These are phyloP conservation scores for Drosophila ezoana DNA, from an alignment of 2,888 invertebrate genomes.

Conservation along the genomic window DNA sequence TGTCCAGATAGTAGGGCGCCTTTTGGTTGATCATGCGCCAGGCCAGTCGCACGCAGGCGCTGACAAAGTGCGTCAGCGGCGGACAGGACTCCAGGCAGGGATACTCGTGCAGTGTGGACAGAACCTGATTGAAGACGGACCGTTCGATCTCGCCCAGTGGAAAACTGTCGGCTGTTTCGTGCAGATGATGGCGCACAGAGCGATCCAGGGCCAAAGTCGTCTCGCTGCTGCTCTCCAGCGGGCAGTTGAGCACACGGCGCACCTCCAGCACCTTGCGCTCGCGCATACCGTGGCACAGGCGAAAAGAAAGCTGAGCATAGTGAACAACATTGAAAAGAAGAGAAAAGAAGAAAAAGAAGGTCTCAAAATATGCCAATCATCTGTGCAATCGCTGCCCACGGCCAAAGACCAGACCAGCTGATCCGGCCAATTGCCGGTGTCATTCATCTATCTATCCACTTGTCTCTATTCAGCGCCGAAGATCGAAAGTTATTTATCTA, in stretches of 20 bases:
- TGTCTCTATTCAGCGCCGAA: constrained; percentile 30
- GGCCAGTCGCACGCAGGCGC: constrained; percentile 93
- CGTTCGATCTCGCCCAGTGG: constrained; percentile 89
- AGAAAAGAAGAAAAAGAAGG: constrained; percentile 21
- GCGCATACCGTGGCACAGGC: constrained; percentile 89
- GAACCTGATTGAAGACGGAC: constrained; percentile 89
- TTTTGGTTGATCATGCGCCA: constrained; percentile 94
- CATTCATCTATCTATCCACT: constrained; percentile 65
- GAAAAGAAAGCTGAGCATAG: constrained; percentile 88
- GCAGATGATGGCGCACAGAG: constrained; percentile 88
- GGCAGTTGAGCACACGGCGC: constrained; percentile 87
- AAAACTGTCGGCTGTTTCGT: constrained; percentile 89
- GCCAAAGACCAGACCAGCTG: constrained; percentile 37
- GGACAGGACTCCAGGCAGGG: constrained; percentile 93
- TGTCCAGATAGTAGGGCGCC: constrained; percentile 88
- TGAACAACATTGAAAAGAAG: constrained; percentile 2
- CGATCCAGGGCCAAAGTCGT: constrained; percentile 86
- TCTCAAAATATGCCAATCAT: constrained; percentile 52
- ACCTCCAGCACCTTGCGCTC: constrained; percentile 91
- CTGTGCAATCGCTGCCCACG: constrained; percentile 49
- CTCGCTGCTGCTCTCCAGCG: constrained; percentile 85
- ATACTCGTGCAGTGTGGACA: constrained; percentile 96
- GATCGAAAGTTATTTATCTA: constrained; percentile 70
- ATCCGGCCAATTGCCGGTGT: constrained; percentile 57
- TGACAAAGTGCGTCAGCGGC: constrained; percentile 91